A percentile compares a stretch with the other conserved stretches of the same genome.
These are phyloP conservation scores for Typhlomys cinereus DNA, from an alignment of 2,113 vertebrate species.

Conservation along the genomic window DNA sequence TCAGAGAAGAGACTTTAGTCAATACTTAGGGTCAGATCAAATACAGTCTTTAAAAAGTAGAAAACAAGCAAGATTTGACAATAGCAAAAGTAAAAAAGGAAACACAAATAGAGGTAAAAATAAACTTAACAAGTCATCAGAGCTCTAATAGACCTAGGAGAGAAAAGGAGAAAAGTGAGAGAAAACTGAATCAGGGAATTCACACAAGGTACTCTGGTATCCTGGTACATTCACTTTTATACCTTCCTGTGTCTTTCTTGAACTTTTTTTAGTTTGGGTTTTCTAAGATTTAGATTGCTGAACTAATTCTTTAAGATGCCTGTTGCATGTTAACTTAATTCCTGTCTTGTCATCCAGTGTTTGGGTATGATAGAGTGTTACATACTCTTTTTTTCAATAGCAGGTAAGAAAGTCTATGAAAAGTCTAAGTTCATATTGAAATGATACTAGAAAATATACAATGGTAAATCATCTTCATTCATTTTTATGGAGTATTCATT, in stretches of 20 bases:
- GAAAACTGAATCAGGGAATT: background rate
- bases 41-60: background rate
- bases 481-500: slow-evolving; percentile 18
- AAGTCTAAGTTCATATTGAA: background rate
- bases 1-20: background rate
- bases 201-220: too few species aligned
- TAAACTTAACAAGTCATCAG: too few species aligned
- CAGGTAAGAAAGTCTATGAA: slow-evolving; percentile 13
- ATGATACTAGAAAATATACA: slow-evolving; percentile 38
- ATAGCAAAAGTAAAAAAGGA: background rate
- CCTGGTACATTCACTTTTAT: background rate
- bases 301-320: background rate
- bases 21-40: slow-evolving; percentile 23
- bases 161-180: background rate
- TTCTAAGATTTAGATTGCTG: slow-evolving; percentile 12
- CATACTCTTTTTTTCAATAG: background rate
- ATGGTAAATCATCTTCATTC: background rate
- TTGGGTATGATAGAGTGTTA: background rate
- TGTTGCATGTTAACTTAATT: background rate
- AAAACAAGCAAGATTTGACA: slow-evolving; percentile 22
- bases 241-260: background rate
- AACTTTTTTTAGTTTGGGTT: background rate
- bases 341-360: slow-evolving; percentile 3
- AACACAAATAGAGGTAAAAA: background rate
- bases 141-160: background rate